Conservation (phyloP, 2,888 invertebrate species). For the Philereme vetulata region DNA sequence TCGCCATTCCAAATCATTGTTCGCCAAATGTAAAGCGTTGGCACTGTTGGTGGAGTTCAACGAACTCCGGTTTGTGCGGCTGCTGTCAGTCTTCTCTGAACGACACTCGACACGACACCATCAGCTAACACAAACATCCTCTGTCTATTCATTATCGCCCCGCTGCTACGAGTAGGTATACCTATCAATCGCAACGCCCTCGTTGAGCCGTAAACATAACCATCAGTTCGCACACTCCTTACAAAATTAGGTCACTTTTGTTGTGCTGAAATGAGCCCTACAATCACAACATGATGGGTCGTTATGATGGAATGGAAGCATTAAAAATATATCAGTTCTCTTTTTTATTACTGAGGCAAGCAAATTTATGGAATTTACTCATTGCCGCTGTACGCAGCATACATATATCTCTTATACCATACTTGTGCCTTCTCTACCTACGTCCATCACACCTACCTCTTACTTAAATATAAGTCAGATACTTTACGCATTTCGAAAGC, state of each 20-base stretch:
- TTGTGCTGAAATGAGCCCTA: slow-evolving; percentile 12
- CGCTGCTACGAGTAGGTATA: slow-evolving; percentile 5
- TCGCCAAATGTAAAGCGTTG: slow-evolving; percentile 81
- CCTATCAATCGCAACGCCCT: slow-evolving; percentile 24
- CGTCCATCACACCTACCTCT: neutral
- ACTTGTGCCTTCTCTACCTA: slow-evolving; percentile 2
- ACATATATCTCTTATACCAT: too few species aligned
- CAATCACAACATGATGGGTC: slow-evolving; percentile 1
- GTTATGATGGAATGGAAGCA: too few species aligned
- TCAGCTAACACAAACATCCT: slow-evolving; percentile 72
- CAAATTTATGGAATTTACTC: too few species aligned
- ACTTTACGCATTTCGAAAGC: slow-evolving; percentile 11
- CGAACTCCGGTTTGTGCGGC: slow-evolving; percentile 67
- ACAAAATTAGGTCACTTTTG: slow-evolving; percentile 21
- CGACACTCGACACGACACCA: slow-evolving; percentile 72
- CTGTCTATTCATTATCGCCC: slow-evolving; percentile 46
- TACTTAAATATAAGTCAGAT: neutral
- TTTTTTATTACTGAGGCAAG: too few species aligned
- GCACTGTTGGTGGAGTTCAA: slow-evolving; percentile 68
- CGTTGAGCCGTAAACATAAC: slow-evolving; percentile 34
- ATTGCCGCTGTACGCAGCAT: too few species aligned
- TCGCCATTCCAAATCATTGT: slow-evolving; percentile 83
- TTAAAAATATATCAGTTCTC: too few species aligned
- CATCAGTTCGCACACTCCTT: slow-evolving; percentile 29
- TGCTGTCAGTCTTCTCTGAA: slow-evolving; percentile 76